Percentiles rank a stretch among this genome's conserved stretches.
Evolutionary conservation across 1,140 invertebrate species (phyloP).

Genomic region (Theocolax elegans): DNA sequence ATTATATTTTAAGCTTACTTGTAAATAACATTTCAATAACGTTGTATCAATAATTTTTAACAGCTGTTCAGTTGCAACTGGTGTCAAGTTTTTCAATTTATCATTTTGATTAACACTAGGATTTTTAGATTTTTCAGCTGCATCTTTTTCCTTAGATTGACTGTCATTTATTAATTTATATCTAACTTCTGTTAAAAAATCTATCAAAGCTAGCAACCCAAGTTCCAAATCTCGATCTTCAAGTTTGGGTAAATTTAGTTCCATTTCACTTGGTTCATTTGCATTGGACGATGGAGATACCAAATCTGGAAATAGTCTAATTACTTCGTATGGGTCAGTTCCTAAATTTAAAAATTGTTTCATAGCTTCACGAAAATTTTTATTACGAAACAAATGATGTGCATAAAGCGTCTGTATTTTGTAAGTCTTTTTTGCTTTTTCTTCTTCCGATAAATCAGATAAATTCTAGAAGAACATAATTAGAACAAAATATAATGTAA

Average conservation of each 20-base stretch:
- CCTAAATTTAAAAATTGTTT: slow-evolving; percentile 87
- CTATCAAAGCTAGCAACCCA: slow-evolving; percentile 88
- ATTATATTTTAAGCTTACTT: slow-evolving; percentile 69
- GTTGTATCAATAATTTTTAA: slow-evolving; percentile 97
- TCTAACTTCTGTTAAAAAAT: slow-evolving; percentile 86
- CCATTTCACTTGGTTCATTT: slow-evolving; percentile 62
- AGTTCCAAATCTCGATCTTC: slow-evolving; percentile 87
- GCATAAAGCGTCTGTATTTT: slow-evolving; percentile 92
- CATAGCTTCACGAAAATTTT: slow-evolving; percentile 90
- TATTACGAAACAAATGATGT: slow-evolving; percentile 89
- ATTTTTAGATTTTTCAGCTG: slow-evolving; percentile 55
- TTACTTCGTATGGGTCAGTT: slow-evolving; percentile 94
- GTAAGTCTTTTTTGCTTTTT: slow-evolving; percentile 83
- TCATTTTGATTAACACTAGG: slow-evolving; percentile 60
- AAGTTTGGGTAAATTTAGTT: slow-evolving; percentile 71
- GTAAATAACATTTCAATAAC: slow-evolving; percentile 94
- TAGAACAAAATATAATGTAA: too few species aligned
- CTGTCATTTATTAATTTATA: slow-evolving; percentile 69
- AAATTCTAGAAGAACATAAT: slow-evolving; percentile 75
- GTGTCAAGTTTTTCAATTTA: slow-evolving; percentile 60
- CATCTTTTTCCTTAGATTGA: slow-evolving; percentile 61
- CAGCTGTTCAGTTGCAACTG: slow-evolving; percentile 72
- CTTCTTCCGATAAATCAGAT: slow-evolving; percentile 82
- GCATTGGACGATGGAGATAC: slow-evolving; percentile 76
- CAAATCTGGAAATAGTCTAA: slow-evolving; percentile 91